Percentiles rank a stretch among this genome's conserved stretches.
These are phyloP conservation scores for Lycophotia porphyrea DNA, from an alignment of 2,888 invertebrate genomes.

Conservation along the genomic window DNA sequence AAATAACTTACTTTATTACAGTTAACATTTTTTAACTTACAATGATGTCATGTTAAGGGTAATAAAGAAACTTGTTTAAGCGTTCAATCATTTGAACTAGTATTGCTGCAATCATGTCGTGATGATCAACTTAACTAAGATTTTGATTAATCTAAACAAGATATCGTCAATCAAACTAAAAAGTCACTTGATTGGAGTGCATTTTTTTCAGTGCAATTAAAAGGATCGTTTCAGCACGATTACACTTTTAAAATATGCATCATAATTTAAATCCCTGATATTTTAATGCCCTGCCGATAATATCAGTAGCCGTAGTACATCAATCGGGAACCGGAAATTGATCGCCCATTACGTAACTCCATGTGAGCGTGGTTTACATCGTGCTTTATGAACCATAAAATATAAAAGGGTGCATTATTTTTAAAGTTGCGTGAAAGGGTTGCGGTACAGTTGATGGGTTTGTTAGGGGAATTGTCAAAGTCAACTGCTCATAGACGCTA, in stretches of 20 bases:
- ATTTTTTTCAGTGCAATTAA: too few species aligned
- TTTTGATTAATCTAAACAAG: too few species aligned
- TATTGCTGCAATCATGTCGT: too few species aligned
- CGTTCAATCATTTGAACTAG: too few species aligned
- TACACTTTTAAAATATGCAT: conserved; percentile 19
- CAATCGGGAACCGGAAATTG: conserved; percentile 57
- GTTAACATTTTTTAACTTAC: too few species aligned
- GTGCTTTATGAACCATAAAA: conserved; percentile 25
- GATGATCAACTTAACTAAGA: too few species aligned
- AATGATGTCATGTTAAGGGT: too few species aligned
- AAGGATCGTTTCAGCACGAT: background rate
- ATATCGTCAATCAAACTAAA: too few species aligned
- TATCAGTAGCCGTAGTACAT: conserved; percentile 46
- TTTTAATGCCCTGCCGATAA: conserved; percentile 53
- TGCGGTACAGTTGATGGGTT: background rate
- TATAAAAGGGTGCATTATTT: conserved; percentile 24
- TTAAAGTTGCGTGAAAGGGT: background rate
- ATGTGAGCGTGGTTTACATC: conserved; percentile 33
- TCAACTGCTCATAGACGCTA: background rate
- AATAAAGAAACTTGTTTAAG: too few species aligned
- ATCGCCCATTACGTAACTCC: conserved; percentile 49
- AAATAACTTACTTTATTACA: too few species aligned
- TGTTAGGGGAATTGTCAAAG: background rate
- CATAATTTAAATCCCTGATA: conserved; percentile 19
- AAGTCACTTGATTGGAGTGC: too few species aligned